These are phyloP conservation scores for Cybosia mesomella DNA, from an alignment of 2,888 invertebrate species.

Conservation along the genomic window DNA sequence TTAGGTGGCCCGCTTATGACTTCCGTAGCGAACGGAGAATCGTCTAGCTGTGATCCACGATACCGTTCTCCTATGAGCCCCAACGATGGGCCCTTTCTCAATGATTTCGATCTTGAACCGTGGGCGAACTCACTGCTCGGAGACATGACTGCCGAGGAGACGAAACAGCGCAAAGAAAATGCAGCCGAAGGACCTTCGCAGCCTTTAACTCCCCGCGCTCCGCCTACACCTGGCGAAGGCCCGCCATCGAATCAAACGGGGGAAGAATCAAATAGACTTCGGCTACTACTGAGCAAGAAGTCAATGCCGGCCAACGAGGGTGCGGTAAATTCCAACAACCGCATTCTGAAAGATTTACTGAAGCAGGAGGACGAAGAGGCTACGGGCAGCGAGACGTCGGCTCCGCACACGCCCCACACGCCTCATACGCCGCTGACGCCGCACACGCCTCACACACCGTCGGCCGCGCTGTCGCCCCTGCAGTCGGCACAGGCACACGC, in stretches of 20 bases:
- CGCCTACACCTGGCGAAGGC: constrained; percentile 67
- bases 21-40: constrained; percentile 89
- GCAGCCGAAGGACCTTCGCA: constrained; percentile 62
- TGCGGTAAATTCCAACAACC: constrained; percentile 70
- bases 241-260: constrained; percentile 56
- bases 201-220: constrained; percentile 69
- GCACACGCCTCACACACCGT: constrained; percentile 68
- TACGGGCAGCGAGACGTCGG: constrained; percentile 76
- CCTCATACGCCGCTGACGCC: constrained; percentile 70
- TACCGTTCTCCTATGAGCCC: constrained; percentile 80
- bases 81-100: constrained; percentile 80
- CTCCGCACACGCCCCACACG: constrained; percentile 79
- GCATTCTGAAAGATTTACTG: constrained; percentile 76
- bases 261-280: constrained; percentile 87
- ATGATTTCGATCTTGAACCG: constrained; percentile 90
- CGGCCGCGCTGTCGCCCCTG: constrained; percentile 61
- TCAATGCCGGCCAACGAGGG: constrained; percentile 74
- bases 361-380: constrained; percentile 83
- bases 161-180: constrained; percentile 81
- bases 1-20: constrained; percentile 92
- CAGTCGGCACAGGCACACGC: constrained; percentile 55
- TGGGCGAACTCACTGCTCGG: constrained; percentile 87
- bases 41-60: constrained; percentile 73
- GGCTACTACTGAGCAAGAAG: constrained; percentile 87
- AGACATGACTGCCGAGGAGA: constrained; percentile 86